Percentiles rank a stretch among this genome's conserved stretches.
These are phyloP conservation scores for Limosa lapponica DNA, from an alignment of 2,797 vertebrate genomes.

Conservation along the genomic window DNA sequence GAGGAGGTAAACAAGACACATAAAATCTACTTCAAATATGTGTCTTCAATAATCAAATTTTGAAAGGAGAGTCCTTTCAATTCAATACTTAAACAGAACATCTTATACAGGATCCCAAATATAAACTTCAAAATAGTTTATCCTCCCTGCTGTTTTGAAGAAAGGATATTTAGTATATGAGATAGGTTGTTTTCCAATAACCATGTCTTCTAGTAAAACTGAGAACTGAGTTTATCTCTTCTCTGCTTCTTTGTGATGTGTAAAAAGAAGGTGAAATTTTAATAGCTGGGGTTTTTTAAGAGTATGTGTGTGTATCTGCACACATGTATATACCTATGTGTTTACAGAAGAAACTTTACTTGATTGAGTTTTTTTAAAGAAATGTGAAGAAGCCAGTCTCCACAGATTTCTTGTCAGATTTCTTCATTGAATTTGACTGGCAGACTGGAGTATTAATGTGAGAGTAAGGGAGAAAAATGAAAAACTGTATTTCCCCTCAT, in stretches of 20 bases:
- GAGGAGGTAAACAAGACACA: not conserved
- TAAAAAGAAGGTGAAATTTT: not conserved
- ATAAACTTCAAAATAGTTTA: not conserved
- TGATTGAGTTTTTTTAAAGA: not conserved
- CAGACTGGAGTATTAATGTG: not conserved
- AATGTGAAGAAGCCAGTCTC: not conserved
- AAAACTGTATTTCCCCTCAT: not conserved
- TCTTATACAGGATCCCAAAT: not conserved
- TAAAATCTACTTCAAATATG: not conserved
- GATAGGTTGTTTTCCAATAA: not conserved
- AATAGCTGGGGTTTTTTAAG: not conserved
- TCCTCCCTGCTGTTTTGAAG: not conserved
- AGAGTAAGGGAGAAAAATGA: not conserved
- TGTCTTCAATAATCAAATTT: not conserved
- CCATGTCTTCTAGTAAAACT: not conserved
- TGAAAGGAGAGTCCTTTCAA: conserved; percentile 1
- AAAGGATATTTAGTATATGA: not conserved
- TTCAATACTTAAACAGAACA: not conserved
- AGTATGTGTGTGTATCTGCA: rapidly evolving
- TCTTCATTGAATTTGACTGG: not conserved
- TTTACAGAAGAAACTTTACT: not conserved
- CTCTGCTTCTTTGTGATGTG: not conserved
- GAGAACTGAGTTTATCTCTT: not conserved
- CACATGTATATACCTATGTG: not conserved
- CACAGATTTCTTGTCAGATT: not conserved